Evolutionary conservation across 2,113 vertebrate genomes (phyloP).

Genomic region (Zapus hudsonius): DNA sequence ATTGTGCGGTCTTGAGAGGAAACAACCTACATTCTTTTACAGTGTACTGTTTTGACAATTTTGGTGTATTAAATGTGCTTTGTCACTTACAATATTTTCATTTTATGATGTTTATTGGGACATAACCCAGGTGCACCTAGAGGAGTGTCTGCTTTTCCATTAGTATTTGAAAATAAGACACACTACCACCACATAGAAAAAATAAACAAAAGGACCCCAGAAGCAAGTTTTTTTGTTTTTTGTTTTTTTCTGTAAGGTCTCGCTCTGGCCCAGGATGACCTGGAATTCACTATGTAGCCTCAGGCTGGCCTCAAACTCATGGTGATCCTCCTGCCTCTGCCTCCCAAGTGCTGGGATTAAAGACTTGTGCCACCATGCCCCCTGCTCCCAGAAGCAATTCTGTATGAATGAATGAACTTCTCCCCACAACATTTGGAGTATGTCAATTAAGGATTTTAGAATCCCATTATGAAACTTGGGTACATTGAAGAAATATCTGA

Average conservation of each 20-base stretch:
- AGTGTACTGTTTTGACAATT: not conserved
- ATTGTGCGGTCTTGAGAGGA: not conserved
- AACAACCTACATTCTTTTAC: not conserved
- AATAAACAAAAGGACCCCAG: too few relatives aligned
- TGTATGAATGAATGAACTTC: too few relatives aligned
- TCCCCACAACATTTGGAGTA: not conserved
- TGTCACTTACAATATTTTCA: not conserved
- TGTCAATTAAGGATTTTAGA: constrained; percentile 11
- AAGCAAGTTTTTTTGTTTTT: too few relatives aligned
- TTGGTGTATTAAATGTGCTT: not conserved
- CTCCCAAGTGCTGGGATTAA: too few relatives aligned
- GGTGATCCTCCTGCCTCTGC: too few relatives aligned
- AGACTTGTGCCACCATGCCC: too few relatives aligned
- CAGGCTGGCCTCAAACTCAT: too few relatives aligned
- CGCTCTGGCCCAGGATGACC: too few relatives aligned
- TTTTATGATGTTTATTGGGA: not conserved
- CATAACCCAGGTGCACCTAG: not conserved
- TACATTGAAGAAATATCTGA: not conserved
- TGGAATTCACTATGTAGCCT: too few relatives aligned
- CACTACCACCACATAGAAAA: not conserved
- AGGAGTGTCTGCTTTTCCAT: not conserved
- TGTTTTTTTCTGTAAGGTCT: too few relatives aligned
- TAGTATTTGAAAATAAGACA: not conserved
- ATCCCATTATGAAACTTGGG: not conserved
- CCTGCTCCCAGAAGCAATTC: not conserved